phyloP scores from a whole-genome alignment of 2,888 invertebrate species.

The Agonopterix alstromeriana region DNA sequence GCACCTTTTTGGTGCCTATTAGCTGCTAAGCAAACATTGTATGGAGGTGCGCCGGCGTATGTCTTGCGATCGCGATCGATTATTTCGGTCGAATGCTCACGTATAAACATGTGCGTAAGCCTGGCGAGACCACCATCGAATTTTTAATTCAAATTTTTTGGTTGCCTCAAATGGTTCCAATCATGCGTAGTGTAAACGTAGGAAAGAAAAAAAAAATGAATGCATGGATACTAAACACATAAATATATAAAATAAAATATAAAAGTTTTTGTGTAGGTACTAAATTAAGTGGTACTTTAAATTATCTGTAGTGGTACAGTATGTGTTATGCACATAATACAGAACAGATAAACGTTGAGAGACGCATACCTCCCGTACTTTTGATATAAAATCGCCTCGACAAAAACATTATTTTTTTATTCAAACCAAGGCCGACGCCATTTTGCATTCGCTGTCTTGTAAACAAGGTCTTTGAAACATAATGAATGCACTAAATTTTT shows the following conservation, averaged over 20 bases:
- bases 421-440: slow-evolving; percentile 64
- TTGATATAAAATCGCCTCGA: slow-evolving; percentile 59
- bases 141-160: no score
- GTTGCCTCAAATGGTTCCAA: not conserved
- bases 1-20: slow-evolving; percentile 3
- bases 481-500: slow-evolving; percentile 1
- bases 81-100: slow-evolving; percentile 23
- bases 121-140: no score
- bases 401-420: slow-evolving; percentile 70
- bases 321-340: slow-evolving; percentile 8
- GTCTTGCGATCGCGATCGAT: not conserved
- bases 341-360: not conserved
- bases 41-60: slow-evolving; percentile 12
- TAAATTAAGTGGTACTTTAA: no score
- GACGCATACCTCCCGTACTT: slow-evolving; percentile 25
- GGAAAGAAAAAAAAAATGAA: not conserved
- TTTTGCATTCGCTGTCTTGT: slow-evolving; percentile 58
- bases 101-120: no score
- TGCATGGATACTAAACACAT: not conserved
- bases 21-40: slow-evolving; percentile 10
- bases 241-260: no score
- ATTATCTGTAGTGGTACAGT: no score
- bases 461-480: slow-evolving; percentile 42
- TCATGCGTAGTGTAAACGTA: not conserved
- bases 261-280: no score